Base-by-base conservation (phyloP, 2,113 vertebrate species). In the Cichladusa arquata region DNA sequence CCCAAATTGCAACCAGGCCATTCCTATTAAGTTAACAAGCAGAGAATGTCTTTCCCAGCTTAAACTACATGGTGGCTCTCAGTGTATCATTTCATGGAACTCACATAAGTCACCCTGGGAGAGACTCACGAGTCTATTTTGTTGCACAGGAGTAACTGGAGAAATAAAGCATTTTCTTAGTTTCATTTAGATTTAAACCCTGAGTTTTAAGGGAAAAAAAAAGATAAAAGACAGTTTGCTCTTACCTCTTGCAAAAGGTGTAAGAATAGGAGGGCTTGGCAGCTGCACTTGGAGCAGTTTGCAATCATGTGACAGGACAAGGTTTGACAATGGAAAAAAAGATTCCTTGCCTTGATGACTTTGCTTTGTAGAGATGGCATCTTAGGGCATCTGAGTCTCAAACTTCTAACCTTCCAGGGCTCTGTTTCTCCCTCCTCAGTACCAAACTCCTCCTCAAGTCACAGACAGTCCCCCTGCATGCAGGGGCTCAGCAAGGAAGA, bases 201-300 rank as follows among this genome's bases (percentile, higher is more conserved):
- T 47, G 13, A 66, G 11, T 65, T 66, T 70, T 62, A 78, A 57
- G 19, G 4, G 11, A 0, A 4, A 12, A 4, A 12, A 2, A 3
- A 1, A 28, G 1, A 11, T 6, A 28, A 62, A 38, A 24, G 11
- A 6, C 8, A 26, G 34, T 47, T 53, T 58, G 5, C 3, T 70
- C 11, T 78, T 77, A 53, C 5, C 9, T 66, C 34, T 42, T 47
- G 3, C 19, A 60, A 50, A 91, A 80, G 6, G 13, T n/a, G 7
- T 2, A 3, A 17, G 8, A 33, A 74, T 1, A n/a, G 12, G 9
- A 66, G 34, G 47, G 44, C 9, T 44, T 17, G 19, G 7, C 9
- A 71, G 38, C 29, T 19, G 18, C 23, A 20, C 11, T 54, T 19
- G 71, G 23, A 71, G 10, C 20, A 45, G 19, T 19, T 82, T 29